These are phyloP conservation scores for Brachionus calyciflorus DNA, from an alignment of 1,140 invertebrate genomes.

Conservation along the genomic window DNA sequence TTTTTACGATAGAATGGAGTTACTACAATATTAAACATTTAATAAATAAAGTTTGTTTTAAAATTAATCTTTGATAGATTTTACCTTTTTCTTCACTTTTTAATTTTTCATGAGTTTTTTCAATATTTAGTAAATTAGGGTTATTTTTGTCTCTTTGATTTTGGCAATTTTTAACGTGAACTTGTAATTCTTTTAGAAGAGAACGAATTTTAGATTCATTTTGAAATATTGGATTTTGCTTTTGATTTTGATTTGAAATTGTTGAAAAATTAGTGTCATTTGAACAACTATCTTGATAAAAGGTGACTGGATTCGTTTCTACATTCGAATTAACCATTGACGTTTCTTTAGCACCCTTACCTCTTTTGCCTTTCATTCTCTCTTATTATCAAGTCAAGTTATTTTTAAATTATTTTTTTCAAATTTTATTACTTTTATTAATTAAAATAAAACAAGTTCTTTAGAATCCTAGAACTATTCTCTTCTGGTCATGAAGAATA, in stretches of 20 bases:
- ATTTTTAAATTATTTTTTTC: too few relatives aligned
- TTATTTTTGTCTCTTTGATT: slow-evolving; percentile 26
- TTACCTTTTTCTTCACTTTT: neutral
- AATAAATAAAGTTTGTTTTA: neutral
- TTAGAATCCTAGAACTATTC: too few relatives aligned
- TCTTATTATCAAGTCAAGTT: neutral
- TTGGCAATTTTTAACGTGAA: slow-evolving; percentile 24
- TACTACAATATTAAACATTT: neutral
- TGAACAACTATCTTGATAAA: slow-evolving; percentile 27
- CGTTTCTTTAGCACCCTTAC: neutral
- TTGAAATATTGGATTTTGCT: slow-evolving; percentile 10
- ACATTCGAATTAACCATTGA: neutral
- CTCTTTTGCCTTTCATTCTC: slow-evolving; percentile 14
- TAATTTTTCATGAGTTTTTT: slow-evolving; percentile 10
- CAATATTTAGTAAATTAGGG: neutral
- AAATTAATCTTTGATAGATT: neutral
- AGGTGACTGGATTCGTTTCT: neutral
- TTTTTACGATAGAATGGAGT: slow-evolving; percentile 30
- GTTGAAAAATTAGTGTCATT: slow-evolving; percentile 19
- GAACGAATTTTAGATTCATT: slow-evolving; percentile 16
- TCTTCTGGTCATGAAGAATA: too few relatives aligned
- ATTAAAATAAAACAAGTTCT: too few relatives aligned
- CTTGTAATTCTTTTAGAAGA: slow-evolving; percentile 12
- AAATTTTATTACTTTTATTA: too few relatives aligned
- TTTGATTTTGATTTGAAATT: neutral